A percentile compares a stretch with the other conserved stretches of the same genome.
phyloP scores from a whole-genome alignment of 2,797 vertebrate species.

The Eupleurogrammus muticus region DNA sequence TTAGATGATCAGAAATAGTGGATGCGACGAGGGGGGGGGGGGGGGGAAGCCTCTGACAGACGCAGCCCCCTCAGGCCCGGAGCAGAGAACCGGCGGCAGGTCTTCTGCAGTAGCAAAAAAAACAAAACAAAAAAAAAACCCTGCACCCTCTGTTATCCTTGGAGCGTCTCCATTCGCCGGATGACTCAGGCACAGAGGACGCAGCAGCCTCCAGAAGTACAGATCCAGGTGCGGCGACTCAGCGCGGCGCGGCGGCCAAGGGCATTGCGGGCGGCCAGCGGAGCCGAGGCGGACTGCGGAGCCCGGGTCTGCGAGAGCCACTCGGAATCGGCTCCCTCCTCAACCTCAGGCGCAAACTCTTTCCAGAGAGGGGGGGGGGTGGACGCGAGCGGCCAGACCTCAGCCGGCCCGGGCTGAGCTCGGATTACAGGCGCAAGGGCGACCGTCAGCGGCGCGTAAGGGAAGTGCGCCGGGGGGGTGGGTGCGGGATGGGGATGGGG shows the following conservation, averaged over 20 bases:
- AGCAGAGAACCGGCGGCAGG: constrained; percentile 65
- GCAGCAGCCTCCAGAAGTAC: constrained; percentile 43
- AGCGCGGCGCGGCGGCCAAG: constrained; percentile 70
- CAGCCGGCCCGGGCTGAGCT: constrained; percentile 39
- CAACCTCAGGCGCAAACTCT: constrained; percentile 65
- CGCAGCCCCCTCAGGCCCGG: constrained; percentile 55
- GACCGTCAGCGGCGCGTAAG: constrained; percentile 44
- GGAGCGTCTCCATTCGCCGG: constrained; percentile 69
- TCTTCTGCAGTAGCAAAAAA: constrained; percentile 76
- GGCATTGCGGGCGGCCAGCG: constrained; percentile 78
- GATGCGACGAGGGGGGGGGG: too few relatives aligned
- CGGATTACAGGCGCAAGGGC: constrained; percentile 58
- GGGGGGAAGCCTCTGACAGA: constrained; percentile 64
- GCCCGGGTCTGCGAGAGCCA: constrained; percentile 70
- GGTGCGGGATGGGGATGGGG: too few relatives aligned
- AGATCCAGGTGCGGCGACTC: constrained; percentile 54
- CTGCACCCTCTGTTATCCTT: constrained; percentile 76
- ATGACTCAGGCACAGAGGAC: constrained; percentile 51
- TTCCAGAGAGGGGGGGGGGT: too few relatives aligned
- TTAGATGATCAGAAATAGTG: constrained; percentile 66
- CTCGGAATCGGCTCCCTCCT: constrained; percentile 68
- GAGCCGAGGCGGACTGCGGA: constrained; percentile 83
- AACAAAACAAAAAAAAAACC: too few relatives aligned
- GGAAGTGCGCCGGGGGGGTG: background rate
- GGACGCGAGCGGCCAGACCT: constrained; percentile 56